Evolutionary conservation across 2,888 invertebrate species (phyloP).

Genomic region (Amaurobius ferox): DNA sequence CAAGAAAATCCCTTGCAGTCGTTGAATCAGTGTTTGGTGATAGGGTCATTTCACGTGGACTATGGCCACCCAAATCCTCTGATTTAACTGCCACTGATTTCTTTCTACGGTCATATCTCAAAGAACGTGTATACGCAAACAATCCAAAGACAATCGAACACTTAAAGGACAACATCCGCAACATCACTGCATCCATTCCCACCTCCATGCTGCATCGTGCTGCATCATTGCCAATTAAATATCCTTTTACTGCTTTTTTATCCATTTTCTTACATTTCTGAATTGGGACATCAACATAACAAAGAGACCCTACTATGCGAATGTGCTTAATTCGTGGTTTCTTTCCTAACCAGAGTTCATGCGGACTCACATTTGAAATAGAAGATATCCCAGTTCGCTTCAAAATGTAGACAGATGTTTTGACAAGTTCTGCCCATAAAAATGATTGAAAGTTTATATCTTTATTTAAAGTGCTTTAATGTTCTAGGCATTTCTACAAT

Average conservation of each 20-base stretch:
- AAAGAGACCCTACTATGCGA: constrained; percentile 57
- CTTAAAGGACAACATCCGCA: too few species aligned
- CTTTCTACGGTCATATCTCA: too few species aligned
- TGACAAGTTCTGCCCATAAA: constrained; percentile 11
- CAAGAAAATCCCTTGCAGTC: too few species aligned
- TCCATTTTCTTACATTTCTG: constrained; percentile 68
- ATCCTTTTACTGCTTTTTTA: constrained; percentile 41
- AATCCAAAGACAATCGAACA: too few species aligned
- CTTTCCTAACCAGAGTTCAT: constrained; percentile 59
- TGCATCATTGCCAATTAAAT: constrained; percentile 72
- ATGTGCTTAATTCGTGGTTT: constrained; percentile 66
- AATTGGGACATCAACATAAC: constrained; percentile 55
- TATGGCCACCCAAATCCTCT: too few species aligned
- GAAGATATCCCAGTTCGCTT: constrained; percentile 22
- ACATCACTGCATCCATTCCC: too few species aligned
- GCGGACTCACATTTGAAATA: constrained; percentile 12
- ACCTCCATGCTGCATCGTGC: too few species aligned
- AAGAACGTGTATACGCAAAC: too few species aligned
- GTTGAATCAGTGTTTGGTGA: too few species aligned
- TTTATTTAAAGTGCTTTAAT: not conserved
- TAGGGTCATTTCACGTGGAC: too few species aligned
- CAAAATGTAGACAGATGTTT: constrained; percentile 14
- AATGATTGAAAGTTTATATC: not conserved
- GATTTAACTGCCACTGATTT: too few species aligned
- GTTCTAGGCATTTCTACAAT: too few species aligned